Conservation (phyloP, 2,797 vertebrate genomes). For the Babyrousa celebensis region DNA sequence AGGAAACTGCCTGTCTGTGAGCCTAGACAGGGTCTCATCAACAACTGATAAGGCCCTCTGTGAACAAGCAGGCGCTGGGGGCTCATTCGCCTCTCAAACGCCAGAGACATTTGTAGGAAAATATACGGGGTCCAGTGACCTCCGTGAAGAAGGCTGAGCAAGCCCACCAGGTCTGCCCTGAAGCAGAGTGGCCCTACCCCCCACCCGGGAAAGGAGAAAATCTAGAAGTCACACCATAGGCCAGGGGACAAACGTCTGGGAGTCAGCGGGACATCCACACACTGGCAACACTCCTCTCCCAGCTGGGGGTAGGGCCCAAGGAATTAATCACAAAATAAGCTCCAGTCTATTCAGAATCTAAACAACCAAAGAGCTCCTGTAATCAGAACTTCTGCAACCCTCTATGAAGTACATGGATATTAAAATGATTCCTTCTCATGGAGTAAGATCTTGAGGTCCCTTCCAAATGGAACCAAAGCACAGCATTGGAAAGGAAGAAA, state of each 20-base stretch:
- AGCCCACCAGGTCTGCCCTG: background rate
- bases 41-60: slow-evolving; percentile 95
- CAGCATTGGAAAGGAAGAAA: background rate
- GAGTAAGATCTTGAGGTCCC: background rate
- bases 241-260: background rate
- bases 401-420: background rate
- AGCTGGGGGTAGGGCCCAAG: too few species aligned
- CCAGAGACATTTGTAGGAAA: slow-evolving; percentile 82
- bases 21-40: slow-evolving; percentile 94
- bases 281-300: background rate
- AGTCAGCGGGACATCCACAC: background rate
- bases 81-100: slow-evolving; percentile 89
- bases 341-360: background rate
- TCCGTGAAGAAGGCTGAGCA: background rate
- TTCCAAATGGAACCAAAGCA: background rate
- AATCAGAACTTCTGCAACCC: slow-evolving; percentile 1
- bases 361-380: background rate
- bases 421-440: background rate
- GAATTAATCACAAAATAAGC: background rate
- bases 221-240: background rate
- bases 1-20: slow-evolving; percentile 94
- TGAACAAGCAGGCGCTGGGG: slow-evolving; percentile 90
- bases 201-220: background rate
- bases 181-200: background rate
- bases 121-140: slow-evolving; percentile 57